A percentile compares a stretch with the other conserved stretches of the same genome.
Evolutionary conservation across 1,140 invertebrate species (phyloP).

Genomic region (Choristoneura fumiferana): DNA sequence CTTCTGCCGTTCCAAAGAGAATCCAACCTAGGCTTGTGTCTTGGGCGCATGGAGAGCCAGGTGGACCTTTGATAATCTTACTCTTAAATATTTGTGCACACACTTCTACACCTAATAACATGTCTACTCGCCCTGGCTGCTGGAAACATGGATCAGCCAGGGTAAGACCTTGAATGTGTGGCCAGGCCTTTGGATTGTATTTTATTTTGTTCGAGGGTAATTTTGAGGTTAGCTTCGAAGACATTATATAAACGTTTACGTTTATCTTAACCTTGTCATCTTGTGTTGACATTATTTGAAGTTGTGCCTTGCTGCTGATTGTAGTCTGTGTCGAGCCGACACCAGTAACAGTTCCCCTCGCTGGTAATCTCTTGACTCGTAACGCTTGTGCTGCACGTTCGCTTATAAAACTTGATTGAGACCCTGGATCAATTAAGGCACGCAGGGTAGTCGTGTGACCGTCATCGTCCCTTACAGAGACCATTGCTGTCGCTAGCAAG

Average conservation of each 20-base stretch:
- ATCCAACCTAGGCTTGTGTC: conserved; percentile 48
- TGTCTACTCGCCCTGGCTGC: conserved; percentile 4
- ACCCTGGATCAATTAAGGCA: neutral
- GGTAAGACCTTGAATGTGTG: conserved; percentile 15
- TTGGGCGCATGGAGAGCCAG: conserved; percentile 36
- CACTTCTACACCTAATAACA: conserved; percentile 32
- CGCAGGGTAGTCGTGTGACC: neutral
- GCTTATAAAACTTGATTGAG: neutral
- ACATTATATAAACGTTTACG: conserved; percentile 19
- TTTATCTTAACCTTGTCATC: neutral
- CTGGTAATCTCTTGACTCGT: neutral
- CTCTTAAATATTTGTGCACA: conserved; percentile 35
- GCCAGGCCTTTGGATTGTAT: neutral
- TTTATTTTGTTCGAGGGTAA: conserved; percentile 10
- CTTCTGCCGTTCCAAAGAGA: conserved; percentile 29
- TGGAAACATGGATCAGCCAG: conserved; percentile 12
- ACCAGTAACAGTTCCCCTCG: conserved; percentile 14
- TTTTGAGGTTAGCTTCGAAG: conserved; percentile 17
- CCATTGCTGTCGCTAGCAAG: neutral
- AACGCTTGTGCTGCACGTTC: conserved; percentile 21
- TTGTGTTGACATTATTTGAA: conserved; percentile 8
- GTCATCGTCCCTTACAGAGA: neutral
- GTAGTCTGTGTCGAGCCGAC: neutral
- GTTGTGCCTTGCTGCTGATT: neutral
- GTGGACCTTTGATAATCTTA: conserved; percentile 33